Conservation (phyloP, 1,140 invertebrate genomes). For the Charaxes varanes region DNA sequence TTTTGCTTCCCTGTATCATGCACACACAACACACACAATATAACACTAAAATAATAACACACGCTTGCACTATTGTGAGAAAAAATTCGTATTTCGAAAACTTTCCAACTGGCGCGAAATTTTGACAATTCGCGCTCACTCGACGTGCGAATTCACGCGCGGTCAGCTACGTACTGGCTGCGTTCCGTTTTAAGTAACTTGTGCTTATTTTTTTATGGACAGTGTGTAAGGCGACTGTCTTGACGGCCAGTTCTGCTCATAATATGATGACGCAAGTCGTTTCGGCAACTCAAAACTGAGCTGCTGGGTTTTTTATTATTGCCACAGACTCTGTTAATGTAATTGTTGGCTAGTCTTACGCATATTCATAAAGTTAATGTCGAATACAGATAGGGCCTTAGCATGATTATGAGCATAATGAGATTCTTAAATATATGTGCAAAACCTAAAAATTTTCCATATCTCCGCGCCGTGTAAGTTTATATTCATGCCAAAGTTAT, state of each 20-base stretch:
- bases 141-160: constrained; percentile 35
- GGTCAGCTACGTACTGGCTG: constrained; percentile 39
- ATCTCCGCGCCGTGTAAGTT: too few relatives aligned
- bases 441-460: too few relatives aligned
- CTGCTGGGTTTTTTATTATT: constrained; percentile 49
- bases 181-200: constrained; percentile 28
- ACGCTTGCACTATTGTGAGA: constrained; percentile 16
- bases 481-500: too few relatives aligned
- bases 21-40: constrained; percentile 46
- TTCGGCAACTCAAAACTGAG: constrained; percentile 44
- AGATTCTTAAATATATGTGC: too few relatives aligned
- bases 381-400: too few relatives aligned
- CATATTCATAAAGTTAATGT: too few relatives aligned
- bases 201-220: constrained; percentile 36
- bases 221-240: constrained; percentile 21
- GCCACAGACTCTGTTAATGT: constrained; percentile 25
- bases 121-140: constrained; percentile 20
- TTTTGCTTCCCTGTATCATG: constrained; percentile 28
- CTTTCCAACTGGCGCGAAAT: constrained; percentile 44
- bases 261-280: constrained; percentile 57
- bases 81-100: constrained; percentile 15
- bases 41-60: constrained; percentile 37
- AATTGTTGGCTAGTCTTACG: constrained; percentile 9
- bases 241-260: constrained; percentile 37
- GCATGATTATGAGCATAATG: too few relatives aligned